Percentiles rank a stretch among this genome's conserved stretches.
These are phyloP conservation scores for Neoitamus cyanurus DNA, from an alignment of 2,888 invertebrate species.

Conservation along the genomic window DNA sequence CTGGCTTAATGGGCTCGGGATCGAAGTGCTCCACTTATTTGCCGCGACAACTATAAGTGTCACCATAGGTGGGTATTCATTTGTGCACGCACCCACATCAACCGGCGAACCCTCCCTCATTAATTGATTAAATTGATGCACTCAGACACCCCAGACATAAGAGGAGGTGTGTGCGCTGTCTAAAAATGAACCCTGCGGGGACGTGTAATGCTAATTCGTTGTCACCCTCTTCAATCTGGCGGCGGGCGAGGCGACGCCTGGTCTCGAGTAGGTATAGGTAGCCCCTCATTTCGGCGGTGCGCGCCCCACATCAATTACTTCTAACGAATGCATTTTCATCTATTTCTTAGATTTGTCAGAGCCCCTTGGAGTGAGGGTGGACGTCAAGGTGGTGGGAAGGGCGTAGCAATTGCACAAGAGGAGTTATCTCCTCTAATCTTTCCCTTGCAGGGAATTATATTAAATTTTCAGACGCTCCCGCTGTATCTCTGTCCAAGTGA, in stretches of 20 bases:
- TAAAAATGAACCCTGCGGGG: not conserved
- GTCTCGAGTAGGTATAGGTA: not conserved
- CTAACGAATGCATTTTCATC: not conserved
- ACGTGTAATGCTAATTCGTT: not conserved
- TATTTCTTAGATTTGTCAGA: not conserved
- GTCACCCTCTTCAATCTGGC: slow-evolving; percentile 11
- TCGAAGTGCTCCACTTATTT: not conserved
- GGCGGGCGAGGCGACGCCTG: not conserved
- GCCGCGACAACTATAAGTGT: not conserved
- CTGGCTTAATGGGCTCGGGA: not conserved
- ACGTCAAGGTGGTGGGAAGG: not conserved
- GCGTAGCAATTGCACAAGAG: not conserved
- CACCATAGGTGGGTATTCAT: not conserved
- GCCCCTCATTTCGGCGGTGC: not conserved
- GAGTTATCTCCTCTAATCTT: not conserved
- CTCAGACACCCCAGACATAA: not conserved
- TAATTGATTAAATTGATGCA: slow-evolving; percentile 16
- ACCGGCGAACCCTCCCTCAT: not conserved
- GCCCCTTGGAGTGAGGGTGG: not conserved
- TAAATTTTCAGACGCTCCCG: not conserved
- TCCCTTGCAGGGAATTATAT: not conserved
- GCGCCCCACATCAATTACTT: not conserved
- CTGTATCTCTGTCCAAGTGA: not conserved
- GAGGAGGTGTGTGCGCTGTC: not conserved
- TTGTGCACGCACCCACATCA: not conserved